phyloP scores from a whole-genome alignment of 2,888 invertebrate genomes.

The Harpalus rubripes region DNA sequence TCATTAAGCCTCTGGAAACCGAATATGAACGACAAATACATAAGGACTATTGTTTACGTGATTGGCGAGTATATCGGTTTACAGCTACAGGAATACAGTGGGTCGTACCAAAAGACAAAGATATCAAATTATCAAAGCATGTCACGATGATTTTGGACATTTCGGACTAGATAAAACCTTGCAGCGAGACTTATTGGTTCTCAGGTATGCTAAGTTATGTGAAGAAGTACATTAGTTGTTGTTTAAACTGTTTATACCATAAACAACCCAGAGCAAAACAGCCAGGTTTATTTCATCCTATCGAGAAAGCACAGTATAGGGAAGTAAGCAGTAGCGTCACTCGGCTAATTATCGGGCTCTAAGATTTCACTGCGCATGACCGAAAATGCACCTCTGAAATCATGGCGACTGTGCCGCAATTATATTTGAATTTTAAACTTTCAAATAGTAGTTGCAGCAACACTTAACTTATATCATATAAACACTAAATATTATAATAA shows the following conservation, averaged over 20 bases:
- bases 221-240: slow-evolving; percentile 74
- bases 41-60: slow-evolving; percentile 29
- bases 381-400: no score
- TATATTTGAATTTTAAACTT: no score
- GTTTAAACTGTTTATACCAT: slow-evolving; percentile 74
- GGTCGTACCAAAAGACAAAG: slow-evolving; percentile 69
- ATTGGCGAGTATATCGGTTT: slow-evolving; percentile 58
- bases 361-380: no score
- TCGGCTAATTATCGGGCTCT: no score
- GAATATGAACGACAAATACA: slow-evolving; percentile 43
- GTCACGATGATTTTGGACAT: slow-evolving; percentile 69
- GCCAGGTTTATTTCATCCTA: slow-evolving; percentile 74
- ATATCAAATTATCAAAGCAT: slow-evolving; percentile 68
- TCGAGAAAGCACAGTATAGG: slow-evolving; percentile 74
- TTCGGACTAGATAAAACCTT: slow-evolving; percentile 70
- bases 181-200: slow-evolving; percentile 74
- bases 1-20: slow-evolving; percentile 12
- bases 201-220: slow-evolving; percentile 74
- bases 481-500: no score
- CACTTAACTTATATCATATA: no score
- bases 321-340: no score
- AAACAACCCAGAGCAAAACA: slow-evolving; percentile 71
- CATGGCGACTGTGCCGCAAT: no score
- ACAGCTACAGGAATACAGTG: slow-evolving; percentile 67
- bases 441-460: no score